Conservation (phyloP, 2,797 vertebrate genomes). For the Silurus aristotelis region DNA sequence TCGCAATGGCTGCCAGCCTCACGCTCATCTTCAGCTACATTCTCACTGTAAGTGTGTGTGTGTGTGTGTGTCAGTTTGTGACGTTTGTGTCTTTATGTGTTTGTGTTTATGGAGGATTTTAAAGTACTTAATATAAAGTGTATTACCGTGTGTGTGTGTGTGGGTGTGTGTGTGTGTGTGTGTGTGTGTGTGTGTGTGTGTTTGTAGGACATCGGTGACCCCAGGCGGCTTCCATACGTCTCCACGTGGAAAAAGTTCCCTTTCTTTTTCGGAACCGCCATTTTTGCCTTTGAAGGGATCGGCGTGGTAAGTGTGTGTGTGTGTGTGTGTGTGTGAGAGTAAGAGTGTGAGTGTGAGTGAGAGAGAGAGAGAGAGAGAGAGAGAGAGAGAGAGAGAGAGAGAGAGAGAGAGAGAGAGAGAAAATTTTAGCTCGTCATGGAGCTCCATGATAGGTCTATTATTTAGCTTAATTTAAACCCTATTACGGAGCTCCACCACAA, state of each 20-base stretch:
- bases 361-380: not conserved
- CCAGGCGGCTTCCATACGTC: slow-evolving; percentile 70
- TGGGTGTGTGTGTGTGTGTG: slow-evolving; percentile 25
- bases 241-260: slow-evolving; percentile 81
- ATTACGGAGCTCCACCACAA: not conserved
- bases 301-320: slow-evolving; percentile 80
- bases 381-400: not conserved
- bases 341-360: not conserved
- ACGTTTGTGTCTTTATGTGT: too few species aligned
- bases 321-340: slow-evolving; percentile 29
- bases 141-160: slow-evolving; percentile 5
- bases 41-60: slow-evolving; percentile 72
- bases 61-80: not conserved
- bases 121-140: too few species aligned
- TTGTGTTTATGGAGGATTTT: too few species aligned
- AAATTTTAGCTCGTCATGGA: not conserved
- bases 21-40: slow-evolving; percentile 84
- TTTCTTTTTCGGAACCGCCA: slow-evolving; percentile 85
- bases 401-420: not conserved
- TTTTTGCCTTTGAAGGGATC: slow-evolving; percentile 89
- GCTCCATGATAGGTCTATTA: not conserved
- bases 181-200: slow-evolving; percentile 32
- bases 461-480: not conserved
- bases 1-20: slow-evolving; percentile 84
- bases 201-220: slow-evolving; percentile 75